Evolutionary conservation across 64 coral and sea anemone genomes (phyloP), one percentile per base, ranked within the genome.

Genomic region (Astreopora myriophthalma): DNA sequence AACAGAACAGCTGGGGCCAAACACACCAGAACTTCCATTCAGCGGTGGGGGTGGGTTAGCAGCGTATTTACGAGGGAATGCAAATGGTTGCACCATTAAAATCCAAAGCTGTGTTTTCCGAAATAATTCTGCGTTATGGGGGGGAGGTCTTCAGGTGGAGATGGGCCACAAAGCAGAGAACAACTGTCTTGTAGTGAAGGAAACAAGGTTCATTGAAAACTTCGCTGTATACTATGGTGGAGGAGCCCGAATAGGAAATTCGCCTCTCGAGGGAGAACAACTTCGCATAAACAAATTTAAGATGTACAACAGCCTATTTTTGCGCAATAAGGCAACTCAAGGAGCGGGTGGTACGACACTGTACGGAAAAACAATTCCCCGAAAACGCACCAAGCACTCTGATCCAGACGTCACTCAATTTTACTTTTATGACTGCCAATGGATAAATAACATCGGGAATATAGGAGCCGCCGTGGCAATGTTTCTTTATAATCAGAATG

Each of bases 31-130:
- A 1, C 67, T 70, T 38, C 87, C 91, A 0, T 99, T 99, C 57
- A 91, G 87, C 48, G 82, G 69, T 12, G 97, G 97, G 25, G 97
- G 97, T 11, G 97, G 97, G 9, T 69, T 99, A 34, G 90, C 91
- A 1, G 46, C 94, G 22, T 91, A 81, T 23, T 38, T 96, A 1
- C 11, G 33, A 11, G 94, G 94, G 48, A 93, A 92, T 33, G 90
- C 91, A 3, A 76, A 69, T 8, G 48, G 81, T 7, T 96, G 95
- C 60, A 80, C 0, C 0, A 31, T 99, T 62, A 10, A 83, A 28
- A 96, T 99, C 68, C 75, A 93, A 33, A 80, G 76, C 12, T 90
- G 60, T 76, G 19, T n/a, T 52, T 95, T 95, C 68, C 26, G 25
- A 13, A 58, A 46, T 44, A 96, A 96, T 52, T 52, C 12, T 1